Conservation (phyloP, 2,888 invertebrate genomes). For the Scrobipalpa atriplicella region DNA sequence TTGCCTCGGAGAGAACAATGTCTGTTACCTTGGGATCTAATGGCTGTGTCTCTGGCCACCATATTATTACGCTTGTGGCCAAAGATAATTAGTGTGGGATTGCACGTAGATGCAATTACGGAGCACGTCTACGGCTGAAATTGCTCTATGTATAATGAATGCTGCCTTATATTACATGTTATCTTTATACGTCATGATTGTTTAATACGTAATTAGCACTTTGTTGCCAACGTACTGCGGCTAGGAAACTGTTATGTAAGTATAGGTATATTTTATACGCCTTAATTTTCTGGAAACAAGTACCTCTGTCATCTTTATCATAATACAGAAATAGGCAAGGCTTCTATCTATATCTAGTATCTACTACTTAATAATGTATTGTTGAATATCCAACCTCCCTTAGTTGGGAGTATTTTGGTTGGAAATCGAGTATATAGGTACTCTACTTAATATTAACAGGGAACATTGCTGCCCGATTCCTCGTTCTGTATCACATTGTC, state of each 20-base stretch:
- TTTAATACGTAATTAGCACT: constrained; percentile 23
- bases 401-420: too few species aligned
- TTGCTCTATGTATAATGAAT: constrained; percentile 45
- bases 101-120: constrained; percentile 71
- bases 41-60: constrained; percentile 49
- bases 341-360: not conserved
- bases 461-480: too few species aligned
- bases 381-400: too few species aligned
- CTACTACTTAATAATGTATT: not conserved
- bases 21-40: constrained; percentile 58
- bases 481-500: too few species aligned
- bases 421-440: too few species aligned
- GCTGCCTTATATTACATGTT: constrained; percentile 31
- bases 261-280: constrained; percentile 8
- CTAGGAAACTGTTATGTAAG: constrained; percentile 16
- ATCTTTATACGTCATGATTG: constrained; percentile 26
- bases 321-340: not conserved
- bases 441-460: too few species aligned
- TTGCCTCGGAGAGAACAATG: constrained; percentile 39
- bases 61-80: constrained; percentile 65
- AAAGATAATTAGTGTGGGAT: constrained; percentile 69
- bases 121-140: constrained; percentile 45
- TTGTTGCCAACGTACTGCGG: constrained; percentile 18
- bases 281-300: not conserved
- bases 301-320: too few species aligned